Conservation (phyloP, 2,797 vertebrate genomes). For the Diglossa cyanea region DNA sequence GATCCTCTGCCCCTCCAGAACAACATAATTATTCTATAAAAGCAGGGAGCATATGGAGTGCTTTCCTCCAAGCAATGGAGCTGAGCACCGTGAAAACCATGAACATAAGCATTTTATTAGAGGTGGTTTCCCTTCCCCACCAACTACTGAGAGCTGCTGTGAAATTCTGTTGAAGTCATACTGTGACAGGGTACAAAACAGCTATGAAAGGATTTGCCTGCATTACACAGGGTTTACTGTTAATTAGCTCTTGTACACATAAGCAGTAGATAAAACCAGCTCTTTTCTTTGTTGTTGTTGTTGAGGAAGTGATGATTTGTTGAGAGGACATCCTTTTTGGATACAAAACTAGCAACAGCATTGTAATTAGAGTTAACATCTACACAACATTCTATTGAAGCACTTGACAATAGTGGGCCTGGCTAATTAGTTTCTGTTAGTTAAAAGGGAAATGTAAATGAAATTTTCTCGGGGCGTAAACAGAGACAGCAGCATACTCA, state of each 20-base stretch:
- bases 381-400: slow-evolving; percentile 49
- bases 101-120: slow-evolving; percentile 52
- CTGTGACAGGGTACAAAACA: slow-evolving; percentile 41
- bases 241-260: slow-evolving; percentile 70
- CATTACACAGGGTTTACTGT: slow-evolving; percentile 55
- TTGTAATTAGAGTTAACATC: slow-evolving; percentile 68
- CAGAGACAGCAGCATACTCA: not conserved
- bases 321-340: slow-evolving; percentile 55
- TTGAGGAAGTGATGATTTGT: slow-evolving; percentile 66
- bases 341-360: slow-evolving; percentile 51
- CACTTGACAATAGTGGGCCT: slow-evolving; percentile 46
- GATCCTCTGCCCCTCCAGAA: not conserved
- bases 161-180: slow-evolving; percentile 56
- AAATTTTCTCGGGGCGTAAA: slow-evolving; percentile 17
- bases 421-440: slow-evolving; percentile 69
- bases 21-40: slow-evolving; percentile 61
- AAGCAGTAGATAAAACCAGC: slow-evolving; percentile 28
- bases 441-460: slow-evolving; percentile 58
- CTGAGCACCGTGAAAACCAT: slow-evolving; percentile 25
- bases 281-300: not conserved
- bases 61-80: slow-evolving; percentile 27
- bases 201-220: slow-evolving; percentile 40
- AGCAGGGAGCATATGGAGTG: slow-evolving; percentile 55
- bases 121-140: slow-evolving; percentile 51
- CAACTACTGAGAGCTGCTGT: slow-evolving; percentile 36